Evolutionary conservation across 2,113 vertebrate species (phyloP), one percentile per base, ranked within the genome.

Genomic region (Anguilla rostrata): DNA sequence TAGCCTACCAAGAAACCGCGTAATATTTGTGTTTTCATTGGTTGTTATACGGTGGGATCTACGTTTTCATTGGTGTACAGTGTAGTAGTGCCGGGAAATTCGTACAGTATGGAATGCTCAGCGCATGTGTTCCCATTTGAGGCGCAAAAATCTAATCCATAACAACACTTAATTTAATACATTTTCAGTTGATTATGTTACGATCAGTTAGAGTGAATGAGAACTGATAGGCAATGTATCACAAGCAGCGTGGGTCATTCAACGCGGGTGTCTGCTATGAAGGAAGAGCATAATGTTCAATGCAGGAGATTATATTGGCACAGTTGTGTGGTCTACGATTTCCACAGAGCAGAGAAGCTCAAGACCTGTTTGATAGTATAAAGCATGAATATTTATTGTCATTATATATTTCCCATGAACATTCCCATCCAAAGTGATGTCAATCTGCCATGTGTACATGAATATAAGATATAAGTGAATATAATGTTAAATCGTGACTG

Each of bases 21-120:
- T 71, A 71, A 34, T 14, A 20, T 15, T 81, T 49, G 29, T 80
- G 40, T 78, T 53, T 85, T 85, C 34, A 85, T 80, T 85, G 78
- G 78, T 46, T n/a, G 46, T 60, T 80, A 81, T 29, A 29, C 39
- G 18, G 4, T 2, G 14, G 5, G 40, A 3, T 85, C 78, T n/a
- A 53, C 75, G 14, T 39, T 80, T 85, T 57, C 79, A 81, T 81
- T 57, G 84, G 49, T 60, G 34, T 85, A 39, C 18, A 46, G 34
- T 40, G 0, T 39, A 14, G 22, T 41, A 40, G 39, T 39, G 39
- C 78, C 40, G 34, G 78, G 78, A 80, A 41, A 80, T 80, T 75
- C 39, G 41, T 80, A 80, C 39, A 41, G 29, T 40, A 80, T 39
- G 39, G 11, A 26, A 66, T 2, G 16, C 60, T 3, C 18, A 66